Evolutionary conservation across 1,140 invertebrate genomes (phyloP), one percentile per base, ranked within the genome.

Genomic region (Aporrectodea caliginosa): DNA sequence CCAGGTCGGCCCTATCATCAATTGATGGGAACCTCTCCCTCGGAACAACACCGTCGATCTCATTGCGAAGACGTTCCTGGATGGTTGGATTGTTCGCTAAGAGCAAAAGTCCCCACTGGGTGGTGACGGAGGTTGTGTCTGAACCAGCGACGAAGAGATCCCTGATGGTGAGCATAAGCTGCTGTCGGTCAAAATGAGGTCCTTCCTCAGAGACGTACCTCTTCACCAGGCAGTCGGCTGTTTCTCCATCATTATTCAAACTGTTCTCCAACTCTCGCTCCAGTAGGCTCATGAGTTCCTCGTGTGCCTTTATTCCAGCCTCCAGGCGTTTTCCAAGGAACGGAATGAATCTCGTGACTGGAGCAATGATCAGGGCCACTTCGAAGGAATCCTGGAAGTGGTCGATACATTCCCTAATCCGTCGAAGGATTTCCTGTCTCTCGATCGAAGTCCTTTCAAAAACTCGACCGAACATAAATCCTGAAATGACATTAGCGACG

Each of bases 71-170:
- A 77, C 82, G 82, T 31, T 80, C 69, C 73, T 89, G 88, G 1
- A 87, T 81, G 12, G 86, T 81, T 6, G 85, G 86, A 91, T 85
- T 81, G 14, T 78, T 77, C 0, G 84, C 83, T 72, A 87, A 80
- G 27, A 83, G 82, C 2, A 89, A 79, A 30, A 88, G 33, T 0
- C 82, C 77, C 88, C 88, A 89, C 16, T 79, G 81, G 1, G 89
- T 74, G 1, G 87, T 85, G 0, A 86, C 85, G 0, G 84, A 43
- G 1, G 86, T 86, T 1, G 88, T 89, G 32, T 87, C 87, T 14
- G 82, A 85, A 27, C 87, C 87, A 2, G 85, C 87, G 22, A 82
- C 81, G 68, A 87, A 84, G 29, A 89, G 75, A 14, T 84, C 82
- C 35, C 73, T 31, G 12, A 74, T 33, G n/a, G 33, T 16, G n/a